phyloP scores from a whole-genome alignment of 2,797 vertebrate species.

The Cirrhinus mrigala region DNA sequence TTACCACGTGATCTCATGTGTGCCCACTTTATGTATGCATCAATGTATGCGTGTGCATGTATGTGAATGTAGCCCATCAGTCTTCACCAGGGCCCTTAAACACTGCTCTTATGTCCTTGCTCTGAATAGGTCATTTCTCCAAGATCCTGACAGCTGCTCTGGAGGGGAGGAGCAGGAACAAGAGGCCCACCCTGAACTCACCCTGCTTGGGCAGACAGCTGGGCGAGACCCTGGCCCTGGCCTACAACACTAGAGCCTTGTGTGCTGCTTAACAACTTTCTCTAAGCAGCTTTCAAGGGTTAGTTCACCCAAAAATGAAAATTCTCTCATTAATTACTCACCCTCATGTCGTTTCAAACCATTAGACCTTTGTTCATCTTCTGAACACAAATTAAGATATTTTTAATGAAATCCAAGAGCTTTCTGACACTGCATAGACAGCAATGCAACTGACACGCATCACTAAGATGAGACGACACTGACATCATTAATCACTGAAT shows the following conservation, averaged over 20 bases:
- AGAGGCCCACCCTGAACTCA: slow-evolving; percentile 47
- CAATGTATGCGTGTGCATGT: slow-evolving; percentile 26
- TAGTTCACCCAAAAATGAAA: no score
- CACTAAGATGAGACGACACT: not conserved
- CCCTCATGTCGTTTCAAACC: no score
- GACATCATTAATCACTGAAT: not conserved
- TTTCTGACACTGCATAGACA: no score
- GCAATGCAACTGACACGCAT: not conserved
- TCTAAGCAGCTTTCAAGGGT: not conserved
- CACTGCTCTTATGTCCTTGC: slow-evolving; percentile 59
- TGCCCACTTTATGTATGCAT: slow-evolving; percentile 27
- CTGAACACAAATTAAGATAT: no score
- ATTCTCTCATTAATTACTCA: no score
- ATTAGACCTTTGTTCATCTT: no score
- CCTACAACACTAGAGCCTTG: slow-evolving; percentile 62
- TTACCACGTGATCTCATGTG: not conserved
- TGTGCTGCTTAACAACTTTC: slow-evolving; percentile 16
- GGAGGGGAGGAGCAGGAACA: slow-evolving; percentile 43
- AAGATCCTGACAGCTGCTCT: slow-evolving; percentile 60
- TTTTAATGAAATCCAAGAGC: no score
- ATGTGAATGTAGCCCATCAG: slow-evolving; percentile 50
- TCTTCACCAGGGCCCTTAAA: slow-evolving; percentile 57
- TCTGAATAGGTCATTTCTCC: slow-evolving; percentile 59
- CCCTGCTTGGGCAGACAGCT: slow-evolving; percentile 57
- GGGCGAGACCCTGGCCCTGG: slow-evolving; percentile 46